phyloP scores from a whole-genome alignment of 2,113 vertebrate species.

The Siniperca knerii region DNA sequence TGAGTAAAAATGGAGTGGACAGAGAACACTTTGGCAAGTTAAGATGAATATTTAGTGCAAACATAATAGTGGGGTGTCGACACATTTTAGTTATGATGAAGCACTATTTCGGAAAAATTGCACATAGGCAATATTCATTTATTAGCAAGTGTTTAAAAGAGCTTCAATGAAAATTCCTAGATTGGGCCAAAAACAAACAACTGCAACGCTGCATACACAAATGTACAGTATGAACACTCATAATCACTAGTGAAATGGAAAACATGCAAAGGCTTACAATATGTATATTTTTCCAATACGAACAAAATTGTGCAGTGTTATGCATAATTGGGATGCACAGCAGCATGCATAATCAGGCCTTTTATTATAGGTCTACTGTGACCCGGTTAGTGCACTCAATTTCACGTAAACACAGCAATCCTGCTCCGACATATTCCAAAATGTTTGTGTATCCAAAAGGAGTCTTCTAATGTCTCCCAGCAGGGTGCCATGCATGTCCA shows the following conservation, averaged over 20 bases:
- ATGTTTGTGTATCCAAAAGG: slow-evolving; percentile 65
- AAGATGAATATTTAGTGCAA: slow-evolving; percentile 17
- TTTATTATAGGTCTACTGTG: slow-evolving; percentile 48
- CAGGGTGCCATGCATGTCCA: slow-evolving; percentile 59
- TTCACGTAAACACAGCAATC: slow-evolving; percentile 70
- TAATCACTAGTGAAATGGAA: slow-evolving; percentile 57
- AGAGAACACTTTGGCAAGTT: slow-evolving; percentile 24
- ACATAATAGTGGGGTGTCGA: slow-evolving; percentile 3
- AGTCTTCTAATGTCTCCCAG: slow-evolving; percentile 64
- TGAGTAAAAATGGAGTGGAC: slow-evolving; percentile 18
- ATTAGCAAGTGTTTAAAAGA: slow-evolving; percentile 24
- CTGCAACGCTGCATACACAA: slow-evolving; percentile 2
- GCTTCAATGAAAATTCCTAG: not conserved
- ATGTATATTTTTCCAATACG: slow-evolving; percentile 35
- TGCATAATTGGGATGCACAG: slow-evolving; percentile 59
- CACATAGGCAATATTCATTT: slow-evolving; percentile 10
- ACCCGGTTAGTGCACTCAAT: slow-evolving; percentile 70
- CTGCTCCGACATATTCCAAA: slow-evolving; percentile 65
- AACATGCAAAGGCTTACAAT: slow-evolving; percentile 64
- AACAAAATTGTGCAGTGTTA: slow-evolving; percentile 56
- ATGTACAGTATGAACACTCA: slow-evolving; percentile 15
- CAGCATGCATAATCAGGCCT: slow-evolving; percentile 56
- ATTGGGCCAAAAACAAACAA: slow-evolving; percentile 24
- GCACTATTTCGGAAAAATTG: slow-evolving; percentile 29
- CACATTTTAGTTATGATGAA: slow-evolving; percentile 17